Evolutionary conservation across 2,888 invertebrate species (phyloP), one percentile per base, ranked within the genome.

Genomic region (Cinara cedri): DNA sequence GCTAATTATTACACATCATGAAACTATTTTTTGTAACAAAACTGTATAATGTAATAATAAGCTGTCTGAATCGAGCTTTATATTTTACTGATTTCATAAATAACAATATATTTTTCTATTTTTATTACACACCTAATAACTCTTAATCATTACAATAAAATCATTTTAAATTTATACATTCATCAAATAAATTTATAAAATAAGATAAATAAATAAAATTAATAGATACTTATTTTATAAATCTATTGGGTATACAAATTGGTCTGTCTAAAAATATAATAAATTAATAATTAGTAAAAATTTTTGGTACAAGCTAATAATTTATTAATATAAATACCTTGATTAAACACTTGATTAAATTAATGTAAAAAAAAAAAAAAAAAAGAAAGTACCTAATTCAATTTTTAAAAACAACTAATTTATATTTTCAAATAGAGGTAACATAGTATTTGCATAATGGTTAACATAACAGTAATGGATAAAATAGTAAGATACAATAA

Each of bases 151-250:
- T 8, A 46, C 46, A 46, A 46, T 46, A 46, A 10, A 46, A 46
- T 13, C 46, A 46, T 13, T 46, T 46, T 46, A 13, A 46, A 46
- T 46, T 44, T 44, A 10, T 44, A 51, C 16, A 16, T 14, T 51
- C 8, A 49, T 10, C n/a, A 49, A 13, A 49, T 24, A 68, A 26
- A 26, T n/a, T 11, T 68, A 68, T 51, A 68, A 0, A 57, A 1
- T n/a, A n/a, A 51, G n/a, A 6, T n/a, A 51, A 46, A 68, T 49
- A 26, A n/a, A 62, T 10, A 16, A 34, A 26, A 60, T 72, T 54
- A 26, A 68, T n/a, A 54, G n/a, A n/a, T n/a, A n/a, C 2, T 11
- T 44, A 71, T 71, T 71, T 26, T 60, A 62, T 72, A 34, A 3
- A 49, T 11, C 44, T 49, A 60, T 46, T 3, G 9, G 57, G n/a